Evolutionary conservation across 2,888 invertebrate genomes (phyloP).

Genomic region (Calliphora vomitoria): DNA sequence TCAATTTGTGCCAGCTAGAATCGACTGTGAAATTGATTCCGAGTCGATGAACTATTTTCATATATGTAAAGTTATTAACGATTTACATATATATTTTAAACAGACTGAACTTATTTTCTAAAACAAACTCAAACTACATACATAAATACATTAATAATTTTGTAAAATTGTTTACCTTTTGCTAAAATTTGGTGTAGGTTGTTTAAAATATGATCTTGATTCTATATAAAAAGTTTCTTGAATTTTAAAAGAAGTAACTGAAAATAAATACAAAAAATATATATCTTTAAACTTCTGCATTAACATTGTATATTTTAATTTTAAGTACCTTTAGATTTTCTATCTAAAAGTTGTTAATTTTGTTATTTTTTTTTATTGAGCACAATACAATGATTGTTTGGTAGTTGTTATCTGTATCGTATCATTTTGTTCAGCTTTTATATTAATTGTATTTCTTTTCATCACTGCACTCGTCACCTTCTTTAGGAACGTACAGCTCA

Average conservation of each 20-base stretch:
- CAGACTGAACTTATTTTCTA: too few species aligned
- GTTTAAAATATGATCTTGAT: background rate
- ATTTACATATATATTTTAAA: too few species aligned
- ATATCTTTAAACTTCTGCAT: background rate
- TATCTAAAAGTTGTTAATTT: background rate
- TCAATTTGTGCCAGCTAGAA: too few species aligned
- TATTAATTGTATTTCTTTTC: conserved; percentile 1
- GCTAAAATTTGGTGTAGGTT: too few species aligned
- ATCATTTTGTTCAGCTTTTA: background rate
- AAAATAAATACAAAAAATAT: background rate
- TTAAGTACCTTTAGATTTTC: background rate
- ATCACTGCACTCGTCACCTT: conserved; percentile 26
- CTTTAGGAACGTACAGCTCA: conserved; percentile 85
- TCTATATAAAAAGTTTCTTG: background rate
- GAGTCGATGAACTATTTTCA: too few species aligned
- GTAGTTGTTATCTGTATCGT: background rate
- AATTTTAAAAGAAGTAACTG: background rate
- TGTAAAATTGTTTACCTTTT: too few species aligned
- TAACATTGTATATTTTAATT: background rate
- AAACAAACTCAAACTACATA: too few species aligned
- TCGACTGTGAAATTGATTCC: too few species aligned
- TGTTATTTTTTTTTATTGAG: conserved; percentile 6
- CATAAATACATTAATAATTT: too few species aligned
- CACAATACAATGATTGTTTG: conserved; percentile 42
- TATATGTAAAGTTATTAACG: too few species aligned